Evolutionary conservation across 1,140 invertebrate species (phyloP), one percentile per base, ranked within the genome.

Genomic region (Phthorimaea operculella): DNA sequence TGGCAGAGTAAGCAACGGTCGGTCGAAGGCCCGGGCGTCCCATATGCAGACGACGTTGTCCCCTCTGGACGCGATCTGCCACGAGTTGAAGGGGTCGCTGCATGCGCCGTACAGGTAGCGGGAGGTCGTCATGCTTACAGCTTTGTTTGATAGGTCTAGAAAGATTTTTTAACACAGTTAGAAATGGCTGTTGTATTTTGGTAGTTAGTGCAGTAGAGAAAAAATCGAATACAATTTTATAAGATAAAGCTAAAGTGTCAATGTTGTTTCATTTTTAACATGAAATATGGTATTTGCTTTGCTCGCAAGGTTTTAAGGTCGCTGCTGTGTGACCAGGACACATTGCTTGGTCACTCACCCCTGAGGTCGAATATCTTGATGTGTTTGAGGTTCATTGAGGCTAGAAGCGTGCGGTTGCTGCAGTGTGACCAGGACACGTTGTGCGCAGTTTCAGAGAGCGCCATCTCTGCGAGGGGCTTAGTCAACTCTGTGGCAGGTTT

Each of bases 301-400:
- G 21, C 21, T 28, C n/a, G 21, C 21, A 28, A n/a, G n/a, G n/a
- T n/a, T n/a, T n/a, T n/a, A n/a, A n/a, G n/a, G n/a, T n/a, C n/a
- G n/a, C n/a, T n/a, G n/a, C n/a, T n/a, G n/a, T n/a, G n/a, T n/a
- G n/a, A n/a, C n/a, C n/a, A n/a, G n/a, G n/a, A n/a, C n/a, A n/a
- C n/a, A n/a, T n/a, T n/a, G 21, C 21, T 28, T 6, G 6, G 21
- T 28, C 4, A 3, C 51, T 68, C 86, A 97, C 96, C 95, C 90
- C 96, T 88, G 0, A 97, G 87, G 82, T 98, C 97, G 76, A 94
- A 93, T n/a, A 98, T 88, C 84, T 94, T 94, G 6, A 98, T 90
- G 64, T 92, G 90, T 68, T 97, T 97, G 59, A 92, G 90, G 83
- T 95, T 97, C 86, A 96, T 93, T 9, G 95, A 96, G 17, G 93